Base-by-base conservation (phyloP, 2,888 invertebrate species). In the Nomada ferruginata region DNA sequence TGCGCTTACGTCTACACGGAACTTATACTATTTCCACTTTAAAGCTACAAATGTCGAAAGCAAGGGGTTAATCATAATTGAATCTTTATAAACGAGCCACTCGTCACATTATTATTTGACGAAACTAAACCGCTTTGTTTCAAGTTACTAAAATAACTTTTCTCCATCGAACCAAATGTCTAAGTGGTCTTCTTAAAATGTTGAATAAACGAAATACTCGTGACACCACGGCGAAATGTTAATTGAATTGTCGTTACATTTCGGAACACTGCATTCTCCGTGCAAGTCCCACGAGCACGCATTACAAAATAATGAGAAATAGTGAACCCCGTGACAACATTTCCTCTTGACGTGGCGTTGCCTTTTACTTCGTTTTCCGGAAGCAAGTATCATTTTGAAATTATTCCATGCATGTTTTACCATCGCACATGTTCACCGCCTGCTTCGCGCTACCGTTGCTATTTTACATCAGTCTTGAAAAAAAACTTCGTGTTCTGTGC, bases 331-430 rank as follows among this genome's bases (percentile, higher is more conserved):
- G 55, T 18, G 66, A 73, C 74, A 70, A 74, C 26, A 69, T 66
- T 69, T 74, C 47, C 36, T 18, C 11, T 11, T 13, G 18, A 10
- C 42, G n/a, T 26, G 15, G 65, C 18, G 36, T 20, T n/a, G 26
- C 47, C 69, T 71, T 74, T 65, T 52, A 20, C 76, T 55, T 73
- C 61, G 65, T 65, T 66, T 68, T 60, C 59, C 55, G 70, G 26
- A 52, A 52, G 52, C 36, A 63, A 63, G 53, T 59, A 78, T 53
- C 77, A 83, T 83, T 82, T 77, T 77, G 63, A 78, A 77, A 85
- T 83, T 80, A 80, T 76, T 81, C 73, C 77, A 71, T 78, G 77
- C 75, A 57, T 76, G 81, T 81, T 75, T 71, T 5, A 5, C 57
- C 65, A n/a, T 60, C 53, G 47, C 52, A 23, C 36, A 29, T 73